A percentile compares a stretch with the other conserved stretches of the same genome.
Conservation (phyloP, 2,888 invertebrate species). For the Daptonema setosum region DNA sequence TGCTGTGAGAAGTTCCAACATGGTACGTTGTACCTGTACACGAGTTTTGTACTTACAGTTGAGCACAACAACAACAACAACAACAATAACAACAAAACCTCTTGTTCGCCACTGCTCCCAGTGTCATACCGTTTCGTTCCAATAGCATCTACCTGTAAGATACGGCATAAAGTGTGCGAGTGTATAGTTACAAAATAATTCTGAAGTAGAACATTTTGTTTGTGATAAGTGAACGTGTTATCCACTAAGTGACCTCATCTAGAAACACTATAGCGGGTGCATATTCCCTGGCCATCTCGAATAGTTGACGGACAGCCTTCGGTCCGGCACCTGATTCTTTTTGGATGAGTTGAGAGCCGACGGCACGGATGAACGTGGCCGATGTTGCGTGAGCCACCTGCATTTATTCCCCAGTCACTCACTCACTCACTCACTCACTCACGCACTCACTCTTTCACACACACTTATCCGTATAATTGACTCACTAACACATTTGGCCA, state of each 20-base stretch:
- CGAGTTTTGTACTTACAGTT: not conserved
- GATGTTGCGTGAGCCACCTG: conserved; percentile 6
- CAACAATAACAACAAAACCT: too few species aligned
- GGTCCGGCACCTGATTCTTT: conserved; percentile 5
- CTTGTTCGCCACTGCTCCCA: not conserved
- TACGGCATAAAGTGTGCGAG: not conserved
- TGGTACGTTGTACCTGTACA: conserved; percentile 1
- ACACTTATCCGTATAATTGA: too few species aligned
- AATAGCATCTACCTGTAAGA: not conserved
- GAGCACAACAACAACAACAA: too few species aligned
- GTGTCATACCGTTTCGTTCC: not conserved
- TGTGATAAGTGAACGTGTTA: too few species aligned
- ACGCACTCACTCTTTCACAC: too few species aligned
- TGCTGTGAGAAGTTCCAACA: conserved; percentile 1
- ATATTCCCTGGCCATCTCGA: conserved; percentile 18
- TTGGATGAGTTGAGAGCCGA: conserved; percentile 6
- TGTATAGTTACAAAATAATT: too few species aligned
- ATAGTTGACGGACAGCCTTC: conserved; percentile 14
- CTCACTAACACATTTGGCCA: conserved; percentile 2
- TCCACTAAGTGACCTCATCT: conserved; percentile 5
- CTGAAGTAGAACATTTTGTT: too few species aligned
- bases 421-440: too few species aligned
- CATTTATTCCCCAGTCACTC: too few species aligned
- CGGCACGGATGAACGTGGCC: conserved; percentile 6
- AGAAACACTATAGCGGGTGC: conserved; percentile 1